Evolutionary conservation across 2,797 vertebrate species (phyloP).

Genomic region (Sebastolobus altivelis): DNA sequence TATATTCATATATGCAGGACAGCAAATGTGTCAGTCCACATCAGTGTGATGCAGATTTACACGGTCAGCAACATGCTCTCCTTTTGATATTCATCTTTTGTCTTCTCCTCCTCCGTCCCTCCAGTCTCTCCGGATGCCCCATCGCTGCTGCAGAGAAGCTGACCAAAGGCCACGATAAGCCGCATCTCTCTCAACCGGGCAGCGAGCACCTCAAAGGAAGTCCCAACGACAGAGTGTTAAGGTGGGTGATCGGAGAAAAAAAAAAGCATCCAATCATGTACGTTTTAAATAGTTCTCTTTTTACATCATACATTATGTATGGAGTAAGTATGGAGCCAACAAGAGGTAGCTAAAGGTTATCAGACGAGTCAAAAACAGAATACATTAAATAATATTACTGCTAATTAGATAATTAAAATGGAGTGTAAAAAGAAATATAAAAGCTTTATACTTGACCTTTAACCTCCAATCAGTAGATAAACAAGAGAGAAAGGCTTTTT

Average conservation of each 20-base stretch:
- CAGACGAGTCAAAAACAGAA: neutral
- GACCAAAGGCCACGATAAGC: conserved; percentile 94
- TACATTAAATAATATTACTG: neutral
- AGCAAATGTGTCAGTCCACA: conserved; percentile 48
- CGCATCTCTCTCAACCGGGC: conserved; percentile 85
- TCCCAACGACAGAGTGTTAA: conserved; percentile 94
- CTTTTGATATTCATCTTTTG: conserved; percentile 38
- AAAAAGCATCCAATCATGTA: neutral
- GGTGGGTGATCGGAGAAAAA: conserved; percentile 79
- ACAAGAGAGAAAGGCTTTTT: neutral
- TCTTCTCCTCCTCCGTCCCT: conserved; percentile 4
- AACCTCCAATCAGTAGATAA: neutral
- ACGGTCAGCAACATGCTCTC: conserved; percentile 51
- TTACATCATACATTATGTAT: neutral
- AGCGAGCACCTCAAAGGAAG: conserved; percentile 91
- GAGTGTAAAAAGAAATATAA: neutral
- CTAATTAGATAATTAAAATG: conserved; percentile 1
- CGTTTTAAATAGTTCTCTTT: neutral
- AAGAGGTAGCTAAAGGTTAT: neutral
- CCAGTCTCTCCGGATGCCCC: conserved; percentile 95
- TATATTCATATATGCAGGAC: conserved; percentile 54
- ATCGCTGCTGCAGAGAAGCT: conserved; percentile 98
- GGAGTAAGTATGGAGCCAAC: neutral
- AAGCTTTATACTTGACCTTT: neutral
- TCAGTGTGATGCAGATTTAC: conserved; percentile 56